phyloP scores from a whole-genome alignment of 2,797 vertebrate genomes.

The Falco peregrinus region DNA sequence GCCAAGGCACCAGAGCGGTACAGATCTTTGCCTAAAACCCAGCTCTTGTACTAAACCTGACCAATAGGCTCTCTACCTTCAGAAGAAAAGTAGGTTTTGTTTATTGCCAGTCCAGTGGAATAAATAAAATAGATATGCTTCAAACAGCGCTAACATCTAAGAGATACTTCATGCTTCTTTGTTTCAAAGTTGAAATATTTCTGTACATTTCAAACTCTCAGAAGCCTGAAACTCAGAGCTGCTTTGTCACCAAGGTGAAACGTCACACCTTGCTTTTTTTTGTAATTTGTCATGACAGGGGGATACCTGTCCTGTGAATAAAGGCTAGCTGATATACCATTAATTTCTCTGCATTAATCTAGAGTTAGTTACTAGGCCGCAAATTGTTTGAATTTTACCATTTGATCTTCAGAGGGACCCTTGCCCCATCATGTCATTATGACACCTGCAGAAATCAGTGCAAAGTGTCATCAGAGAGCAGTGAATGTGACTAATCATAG shows the following conservation, averaged over 20 bases:
- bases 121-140: background rate
- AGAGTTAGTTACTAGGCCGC: background rate
- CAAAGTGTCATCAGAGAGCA: background rate
- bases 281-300: background rate
- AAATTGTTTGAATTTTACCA: background rate
- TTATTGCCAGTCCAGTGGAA: background rate
- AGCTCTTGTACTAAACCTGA: background rate
- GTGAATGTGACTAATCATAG: rapidly evolving
- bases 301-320: background rate
- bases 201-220: background rate
- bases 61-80: background rate
- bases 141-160: background rate
- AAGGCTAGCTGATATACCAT: rapidly evolving
- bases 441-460: background rate
- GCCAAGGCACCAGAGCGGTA: constrained; percentile 43
- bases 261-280: background rate
- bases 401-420: background rate
- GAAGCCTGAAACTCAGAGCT: background rate
- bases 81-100: background rate
- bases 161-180: background rate
- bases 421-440: background rate
- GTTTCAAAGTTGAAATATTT: background rate
- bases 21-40: background rate
- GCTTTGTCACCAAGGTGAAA: background rate
- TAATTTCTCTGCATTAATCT: background rate